Base-by-base conservation (phyloP, 37 sponge, comb jelly and placozoan genomes). In the Corticium candelabrum region DNA sequence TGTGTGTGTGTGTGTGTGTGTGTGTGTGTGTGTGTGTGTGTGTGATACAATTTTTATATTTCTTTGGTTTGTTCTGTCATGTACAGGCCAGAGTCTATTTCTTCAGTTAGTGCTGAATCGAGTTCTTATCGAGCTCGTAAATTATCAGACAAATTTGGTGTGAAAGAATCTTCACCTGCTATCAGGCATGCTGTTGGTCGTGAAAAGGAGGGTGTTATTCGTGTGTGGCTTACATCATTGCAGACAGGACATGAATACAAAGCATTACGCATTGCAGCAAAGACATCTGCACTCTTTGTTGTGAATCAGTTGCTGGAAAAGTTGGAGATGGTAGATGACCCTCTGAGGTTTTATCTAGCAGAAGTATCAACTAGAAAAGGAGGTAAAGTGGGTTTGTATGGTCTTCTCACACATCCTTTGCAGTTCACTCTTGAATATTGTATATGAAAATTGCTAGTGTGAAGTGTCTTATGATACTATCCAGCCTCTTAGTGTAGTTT, bases 1-100 rank as follows among this genome's bases (percentile, higher is more conserved):
- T 77, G 43, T 40, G 41, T 40, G 43, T 77, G 77, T 40, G 50
- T 40, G 77, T 77, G 43, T 40, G 39, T 75, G 38, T 35, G 3
- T 75, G 21, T 35, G 38, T 36, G 39, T 75, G 76, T 77, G 29
- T n/a, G n/a, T n/a, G n/a, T n/a, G n/a, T n/a, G n/a, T n/a, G n/a
- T n/a, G n/a, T n/a, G n/a, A n/a, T n/a, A n/a, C n/a, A n/a, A n/a
- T n/a, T n/a, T n/a, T n/a, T n/a, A n/a, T n/a, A n/a, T n/a, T n/a
- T n/a, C n/a, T n/a, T n/a, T n/a, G n/a, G n/a, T n/a, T n/a, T n/a
- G n/a, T n/a, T n/a, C n/a, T n/a, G n/a, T n/a, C n/a, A n/a, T n/a
- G n/a, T n/a, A n/a, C n/a, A n/a, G n/a, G n/a, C n/a, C n/a, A n/a
- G n/a, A n/a, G n/a, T n/a, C n/a, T n/a, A n/a, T n/a, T n/a, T n/a